A percentile compares a stretch with the other conserved stretches of the same genome.
These are phyloP conservation scores for Osmerus mordax DNA, from an alignment of 2,113 vertebrate genomes.

Conservation along the genomic window DNA sequence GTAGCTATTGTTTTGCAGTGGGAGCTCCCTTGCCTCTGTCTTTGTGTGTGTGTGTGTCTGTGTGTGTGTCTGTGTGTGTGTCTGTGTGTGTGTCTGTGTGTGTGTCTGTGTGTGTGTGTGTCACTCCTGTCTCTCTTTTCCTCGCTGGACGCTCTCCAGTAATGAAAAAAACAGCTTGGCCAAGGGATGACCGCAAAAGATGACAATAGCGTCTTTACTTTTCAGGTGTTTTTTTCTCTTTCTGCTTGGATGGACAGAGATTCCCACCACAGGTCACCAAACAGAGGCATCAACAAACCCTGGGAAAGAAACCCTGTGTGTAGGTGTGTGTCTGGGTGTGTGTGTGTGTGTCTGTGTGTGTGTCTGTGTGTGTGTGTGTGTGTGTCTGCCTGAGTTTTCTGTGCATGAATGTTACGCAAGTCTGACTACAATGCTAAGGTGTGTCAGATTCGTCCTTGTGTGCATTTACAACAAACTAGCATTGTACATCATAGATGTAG, in stretches of 20 bases:
- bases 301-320: constrained; percentile 40
- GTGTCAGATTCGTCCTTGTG: neutral
- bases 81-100: constrained; percentile 16
- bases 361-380: neutral
- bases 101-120: constrained; percentile 7
- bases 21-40: constrained; percentile 40
- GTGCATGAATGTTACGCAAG: neutral
- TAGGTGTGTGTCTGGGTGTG: neutral
- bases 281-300: constrained; percentile 31
- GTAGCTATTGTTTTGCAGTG: constrained; percentile 82
- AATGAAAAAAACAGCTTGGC: constrained; percentile 79
- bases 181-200: constrained; percentile 55
- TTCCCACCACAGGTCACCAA: constrained; percentile 30
- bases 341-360: neutral
- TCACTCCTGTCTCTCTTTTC: constrained; percentile 15
- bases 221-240: constrained; percentile 27
- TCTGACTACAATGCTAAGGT: neutral
- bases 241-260: constrained; percentile 30
- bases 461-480: neutral
- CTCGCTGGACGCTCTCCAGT: constrained; percentile 77
- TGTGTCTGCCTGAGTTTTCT: neutral
- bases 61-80: neutral
- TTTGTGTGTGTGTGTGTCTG: neutral
- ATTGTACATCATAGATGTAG: too few relatives aligned
- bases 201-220: constrained; percentile 36